Conservation (phyloP, 2,113 vertebrate genomes). For the Odocoileus virginianus region DNA sequence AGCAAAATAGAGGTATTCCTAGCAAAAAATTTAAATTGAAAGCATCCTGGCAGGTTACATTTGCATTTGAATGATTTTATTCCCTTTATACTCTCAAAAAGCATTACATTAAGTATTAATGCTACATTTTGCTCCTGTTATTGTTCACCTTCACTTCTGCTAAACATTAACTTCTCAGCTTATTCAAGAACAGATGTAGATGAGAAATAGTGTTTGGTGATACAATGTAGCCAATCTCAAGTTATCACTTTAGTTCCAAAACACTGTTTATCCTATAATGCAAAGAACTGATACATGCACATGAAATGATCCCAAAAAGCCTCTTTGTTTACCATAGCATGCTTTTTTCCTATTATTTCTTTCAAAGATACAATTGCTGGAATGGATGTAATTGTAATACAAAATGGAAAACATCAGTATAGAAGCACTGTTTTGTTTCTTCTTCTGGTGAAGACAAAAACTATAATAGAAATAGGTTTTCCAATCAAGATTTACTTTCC, state of each 20-base stretch:
- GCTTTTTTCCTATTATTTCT: constrained; percentile 41
- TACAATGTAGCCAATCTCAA: constrained; percentile 31
- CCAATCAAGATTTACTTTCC: background rate
- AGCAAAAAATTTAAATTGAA: constrained; percentile 54
- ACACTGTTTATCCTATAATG: background rate
- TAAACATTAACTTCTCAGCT: constrained; percentile 65
- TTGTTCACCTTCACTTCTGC: constrained; percentile 61
- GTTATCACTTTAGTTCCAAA: constrained; percentile 30
- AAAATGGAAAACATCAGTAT: constrained; percentile 22
- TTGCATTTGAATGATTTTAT: constrained; percentile 79
- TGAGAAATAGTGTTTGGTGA: constrained; percentile 43
- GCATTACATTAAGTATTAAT: constrained; percentile 78
- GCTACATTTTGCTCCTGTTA: constrained; percentile 71
- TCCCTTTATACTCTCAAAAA: constrained; percentile 65
- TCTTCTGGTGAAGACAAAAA: constrained; percentile 30
- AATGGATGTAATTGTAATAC: constrained; percentile 39
- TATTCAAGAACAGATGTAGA: constrained; percentile 45
- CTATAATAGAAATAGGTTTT: constrained; percentile 22
- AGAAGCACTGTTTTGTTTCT: background rate
- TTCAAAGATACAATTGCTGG: constrained; percentile 8
- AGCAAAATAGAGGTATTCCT: constrained; percentile 47
- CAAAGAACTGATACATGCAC: constrained; percentile 15
- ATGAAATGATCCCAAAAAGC: constrained; percentile 1
- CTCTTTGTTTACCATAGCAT: constrained; percentile 10
- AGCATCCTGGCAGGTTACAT: constrained; percentile 58